Percentiles rank a stretch among this genome's conserved stretches.
These are phyloP conservation scores for Pelochelys cantorii DNA, from an alignment of 2,797 vertebrate genomes.

Conservation along the genomic window DNA sequence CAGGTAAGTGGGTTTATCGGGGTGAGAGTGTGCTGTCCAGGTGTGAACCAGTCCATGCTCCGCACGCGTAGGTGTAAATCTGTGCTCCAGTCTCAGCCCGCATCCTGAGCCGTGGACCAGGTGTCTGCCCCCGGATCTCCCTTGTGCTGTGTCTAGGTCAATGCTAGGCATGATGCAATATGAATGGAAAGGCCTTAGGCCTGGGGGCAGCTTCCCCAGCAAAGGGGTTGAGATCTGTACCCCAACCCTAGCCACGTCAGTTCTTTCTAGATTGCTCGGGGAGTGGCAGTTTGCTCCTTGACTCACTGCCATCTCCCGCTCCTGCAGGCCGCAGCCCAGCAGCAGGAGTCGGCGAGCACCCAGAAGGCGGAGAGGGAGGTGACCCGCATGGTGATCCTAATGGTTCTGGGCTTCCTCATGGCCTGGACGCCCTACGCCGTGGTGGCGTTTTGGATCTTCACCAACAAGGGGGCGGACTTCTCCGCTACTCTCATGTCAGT, in stretches of 20 bases:
- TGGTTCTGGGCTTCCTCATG: slow-evolving; percentile 85
- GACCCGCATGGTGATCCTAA: slow-evolving; percentile 86
- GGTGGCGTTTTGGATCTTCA: slow-evolving; percentile 85
- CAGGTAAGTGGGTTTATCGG: neutral
- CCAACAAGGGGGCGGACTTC: slow-evolving; percentile 86
- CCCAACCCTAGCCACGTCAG: no score
- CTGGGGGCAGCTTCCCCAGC: neutral
- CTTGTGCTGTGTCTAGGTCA: neutral
- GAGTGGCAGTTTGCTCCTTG: neutral
- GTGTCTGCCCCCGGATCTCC: no score
- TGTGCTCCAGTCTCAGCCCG: no score
- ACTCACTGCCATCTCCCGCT: neutral
- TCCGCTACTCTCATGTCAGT: slow-evolving; percentile 80
- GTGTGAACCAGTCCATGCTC: neutral
- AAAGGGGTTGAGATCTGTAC: neutral
- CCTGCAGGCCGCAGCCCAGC: slow-evolving; percentile 83
- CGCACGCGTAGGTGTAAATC: no score
- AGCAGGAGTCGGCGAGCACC: slow-evolving; percentile 85
- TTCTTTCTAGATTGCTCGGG: neutral
- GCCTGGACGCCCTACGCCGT: slow-evolving; percentile 85
- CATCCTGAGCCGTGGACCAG: no score
- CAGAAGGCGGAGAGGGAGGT: slow-evolving; percentile 88
- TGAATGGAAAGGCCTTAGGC: neutral
- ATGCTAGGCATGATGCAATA: neutral
- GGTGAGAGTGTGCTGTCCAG: neutral